phyloP scores from a whole-genome alignment of 2,797 vertebrate genomes.

The Anguilla megastoma region DNA sequence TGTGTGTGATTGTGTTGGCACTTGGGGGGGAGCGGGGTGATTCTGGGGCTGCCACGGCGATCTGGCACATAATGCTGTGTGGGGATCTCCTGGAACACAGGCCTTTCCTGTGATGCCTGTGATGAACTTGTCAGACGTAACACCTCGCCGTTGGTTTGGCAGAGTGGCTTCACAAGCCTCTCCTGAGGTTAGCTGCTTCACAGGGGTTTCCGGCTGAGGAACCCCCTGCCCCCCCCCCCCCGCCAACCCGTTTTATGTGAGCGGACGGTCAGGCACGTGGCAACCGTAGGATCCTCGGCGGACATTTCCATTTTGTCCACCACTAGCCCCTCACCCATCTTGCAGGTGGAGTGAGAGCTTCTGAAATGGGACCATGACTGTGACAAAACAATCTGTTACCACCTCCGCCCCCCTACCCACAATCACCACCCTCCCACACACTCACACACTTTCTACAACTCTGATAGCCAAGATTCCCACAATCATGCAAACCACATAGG shows the following conservation, averaged over 20 bases:
- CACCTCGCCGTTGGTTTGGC: neutral
- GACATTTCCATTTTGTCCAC: neutral
- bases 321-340: neutral
- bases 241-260: neutral
- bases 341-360: neutral
- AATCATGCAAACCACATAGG: neutral
- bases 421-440: neutral
- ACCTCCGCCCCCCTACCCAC: neutral
- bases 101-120: neutral
- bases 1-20: neutral
- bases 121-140: neutral
- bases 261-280: neutral
- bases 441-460: neutral
- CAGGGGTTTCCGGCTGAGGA: neutral
- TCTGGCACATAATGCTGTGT: neutral
- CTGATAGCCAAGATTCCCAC: neutral
- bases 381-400: neutral
- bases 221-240: neutral
- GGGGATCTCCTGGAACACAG: neutral
- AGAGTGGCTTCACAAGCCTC: neutral
- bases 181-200: neutral
- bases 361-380: neutral
- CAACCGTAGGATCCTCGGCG: neutral
- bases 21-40: neutral
- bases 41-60: neutral